A percentile compares a stretch with the other conserved stretches of the same genome.
These are phyloP conservation scores for Alouatta palliata DNA, from an alignment of 2,113 vertebrate genomes.

Conservation along the genomic window DNA sequence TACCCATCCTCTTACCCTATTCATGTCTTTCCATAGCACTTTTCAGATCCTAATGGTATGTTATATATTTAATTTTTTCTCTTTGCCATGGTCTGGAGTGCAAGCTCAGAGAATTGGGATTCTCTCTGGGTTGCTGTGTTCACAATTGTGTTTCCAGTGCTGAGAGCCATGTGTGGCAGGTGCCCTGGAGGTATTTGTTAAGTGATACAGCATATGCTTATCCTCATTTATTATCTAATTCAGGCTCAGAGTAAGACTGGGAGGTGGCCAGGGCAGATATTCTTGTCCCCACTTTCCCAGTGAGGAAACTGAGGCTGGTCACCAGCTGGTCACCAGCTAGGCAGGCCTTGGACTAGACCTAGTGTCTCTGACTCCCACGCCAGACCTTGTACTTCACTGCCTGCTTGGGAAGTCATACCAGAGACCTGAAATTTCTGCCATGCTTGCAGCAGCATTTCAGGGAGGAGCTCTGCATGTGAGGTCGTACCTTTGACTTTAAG, in stretches of 20 bases:
- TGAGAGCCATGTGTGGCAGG: rapidly evolving
- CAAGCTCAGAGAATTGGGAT: background rate
- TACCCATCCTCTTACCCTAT: background rate
- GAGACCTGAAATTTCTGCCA: background rate
- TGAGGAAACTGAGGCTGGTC: background rate
- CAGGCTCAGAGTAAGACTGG: no score
- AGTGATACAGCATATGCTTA: background rate
- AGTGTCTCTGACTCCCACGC: background rate
- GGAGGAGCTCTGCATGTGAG: background rate
- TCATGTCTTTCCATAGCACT: rapidly evolving
- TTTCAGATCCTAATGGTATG: rapidly evolving
- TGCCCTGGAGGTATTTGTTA: background rate
- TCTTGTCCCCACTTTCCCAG: background rate
- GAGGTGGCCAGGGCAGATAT: background rate
- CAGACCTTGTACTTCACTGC: background rate
- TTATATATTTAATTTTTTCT: background rate
- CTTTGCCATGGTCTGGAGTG: rapidly evolving
- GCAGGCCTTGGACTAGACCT: background rate
- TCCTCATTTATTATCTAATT: background rate
- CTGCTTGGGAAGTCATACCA: background rate
- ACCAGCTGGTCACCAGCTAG: background rate
- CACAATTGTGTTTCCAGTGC: background rate
- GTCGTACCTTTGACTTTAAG: background rate
- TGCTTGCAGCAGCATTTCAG: background rate
- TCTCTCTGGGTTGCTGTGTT: no score